Evolutionary conservation across 2,113 vertebrate genomes (phyloP).

Genomic region (Cryptomyrus ogoouensis): DNA sequence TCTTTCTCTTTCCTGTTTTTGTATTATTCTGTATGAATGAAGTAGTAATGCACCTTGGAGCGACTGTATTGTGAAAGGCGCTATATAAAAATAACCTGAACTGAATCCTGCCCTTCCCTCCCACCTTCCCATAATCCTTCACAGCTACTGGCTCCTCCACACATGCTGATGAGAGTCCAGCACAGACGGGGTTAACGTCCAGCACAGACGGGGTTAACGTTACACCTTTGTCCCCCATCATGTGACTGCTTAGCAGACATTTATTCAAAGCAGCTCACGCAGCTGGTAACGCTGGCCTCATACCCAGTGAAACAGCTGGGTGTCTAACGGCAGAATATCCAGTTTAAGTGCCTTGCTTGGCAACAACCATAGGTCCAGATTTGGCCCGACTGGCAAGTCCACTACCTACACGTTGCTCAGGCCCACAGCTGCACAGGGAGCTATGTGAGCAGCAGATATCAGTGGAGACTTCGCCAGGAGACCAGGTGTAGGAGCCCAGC

Average conservation of each 20-base stretch:
- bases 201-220: neutral
- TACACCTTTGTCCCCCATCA: neutral
- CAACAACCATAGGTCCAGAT: neutral
- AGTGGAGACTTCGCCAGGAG: neutral
- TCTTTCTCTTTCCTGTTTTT: neutral
- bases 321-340: neutral
- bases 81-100: neutral
- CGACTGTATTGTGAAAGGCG: neutral
- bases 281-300: neutral
- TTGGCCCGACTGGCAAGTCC: no score
- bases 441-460: neutral
- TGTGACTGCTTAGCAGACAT: neutral
- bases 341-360: neutral
- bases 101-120: slow-evolving; percentile 7
- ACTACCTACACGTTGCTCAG: neutral
- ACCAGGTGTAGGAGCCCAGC: slow-evolving; percentile 25
- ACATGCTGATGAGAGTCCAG: neutral
- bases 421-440: neutral
- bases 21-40: neutral
- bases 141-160: slow-evolving; percentile 31
- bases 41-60: neutral
- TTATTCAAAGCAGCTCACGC: neutral
- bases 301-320: neutral
- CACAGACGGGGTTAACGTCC: neutral
- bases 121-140: slow-evolving; percentile 12